Evolutionary conservation across 2,888 invertebrate genomes (phyloP).

Genomic region (Eugnorisma glareosa): DNA sequence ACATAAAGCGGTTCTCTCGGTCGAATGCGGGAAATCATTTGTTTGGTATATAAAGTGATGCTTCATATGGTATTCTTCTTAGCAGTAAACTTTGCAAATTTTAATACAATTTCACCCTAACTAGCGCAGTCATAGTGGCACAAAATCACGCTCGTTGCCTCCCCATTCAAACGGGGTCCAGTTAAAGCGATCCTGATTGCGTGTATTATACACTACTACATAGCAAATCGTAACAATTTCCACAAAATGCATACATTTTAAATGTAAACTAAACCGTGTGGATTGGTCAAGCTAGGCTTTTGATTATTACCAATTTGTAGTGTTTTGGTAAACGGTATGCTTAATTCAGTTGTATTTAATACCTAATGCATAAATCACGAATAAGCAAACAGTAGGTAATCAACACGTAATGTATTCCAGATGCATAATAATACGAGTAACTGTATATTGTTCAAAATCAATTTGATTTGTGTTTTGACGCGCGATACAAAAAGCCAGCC

Average conservation of each 20-base stretch:
- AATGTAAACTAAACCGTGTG: conserved; percentile 62
- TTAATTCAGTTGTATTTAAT: conserved; percentile 37
- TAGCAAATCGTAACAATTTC: conserved; percentile 79
- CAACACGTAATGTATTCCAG: conserved; percentile 22
- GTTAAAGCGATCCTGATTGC: conserved; percentile 84
- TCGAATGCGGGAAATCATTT: conserved; percentile 20
- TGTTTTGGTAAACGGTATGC: conserved; percentile 33
- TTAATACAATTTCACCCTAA: conserved; percentile 52
- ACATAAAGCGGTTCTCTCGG: conserved; percentile 3
- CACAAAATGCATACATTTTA: conserved; percentile 70
- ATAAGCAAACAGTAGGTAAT: conserved; percentile 46
- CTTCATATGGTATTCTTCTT: conserved; percentile 59
- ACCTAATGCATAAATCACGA: conserved; percentile 49
- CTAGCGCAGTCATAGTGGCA: conserved; percentile 66
- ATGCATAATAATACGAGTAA: conserved; percentile 18
- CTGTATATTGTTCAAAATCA: not conserved
- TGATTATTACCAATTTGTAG: conserved; percentile 46
- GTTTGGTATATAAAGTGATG: conserved; percentile 25
- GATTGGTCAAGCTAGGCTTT: conserved; percentile 34
- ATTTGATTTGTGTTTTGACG: too few species aligned
- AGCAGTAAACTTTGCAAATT: conserved; percentile 53
- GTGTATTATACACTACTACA: conserved; percentile 76
- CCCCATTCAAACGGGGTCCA: conserved; percentile 75
- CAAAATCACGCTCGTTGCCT: conserved; percentile 76
- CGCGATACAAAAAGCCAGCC: not conserved